Conservation (phyloP, 2,113 vertebrate species). For the Salminus brasiliensis region DNA sequence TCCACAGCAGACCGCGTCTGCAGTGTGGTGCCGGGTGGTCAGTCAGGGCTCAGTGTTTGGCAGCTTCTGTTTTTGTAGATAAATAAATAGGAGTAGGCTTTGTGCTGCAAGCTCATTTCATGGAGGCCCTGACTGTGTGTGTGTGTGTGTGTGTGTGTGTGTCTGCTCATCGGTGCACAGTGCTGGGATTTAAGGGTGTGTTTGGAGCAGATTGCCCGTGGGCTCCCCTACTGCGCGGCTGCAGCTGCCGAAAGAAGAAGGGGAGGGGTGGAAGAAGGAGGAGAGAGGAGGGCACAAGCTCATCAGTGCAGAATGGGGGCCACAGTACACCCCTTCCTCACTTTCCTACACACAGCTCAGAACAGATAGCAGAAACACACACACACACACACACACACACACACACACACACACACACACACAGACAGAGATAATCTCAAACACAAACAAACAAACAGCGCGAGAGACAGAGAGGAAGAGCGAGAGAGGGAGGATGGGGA, state of each 20-base stretch:
- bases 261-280: not conserved
- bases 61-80: conserved; percentile 32
- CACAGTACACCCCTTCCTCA: conserved; percentile 19
- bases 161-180: conserved; percentile 9
- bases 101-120: conserved; percentile 40
- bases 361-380: conserved; percentile 29
- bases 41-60: not conserved
- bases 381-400: not conserved
- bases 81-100: conserved; percentile 39
- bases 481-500: not conserved
- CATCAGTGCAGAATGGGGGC: conserved; percentile 35
- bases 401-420: too few relatives aligned
- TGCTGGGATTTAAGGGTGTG: conserved; percentile 50
- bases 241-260: conserved; percentile 49
- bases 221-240: conserved; percentile 49
- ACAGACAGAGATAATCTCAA: too few relatives aligned
- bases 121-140: conserved; percentile 17
- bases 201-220: conserved; percentile 54
- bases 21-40: not conserved
- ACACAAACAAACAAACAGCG: conserved; percentile 6
- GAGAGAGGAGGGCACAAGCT: conserved; percentile 24
- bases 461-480: not conserved
- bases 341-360: conserved; percentile 13
- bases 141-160: not conserved
- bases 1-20: not conserved